Base-by-base conservation (phyloP, 2,797 vertebrate species). In the Bradypodion pumilum region DNA sequence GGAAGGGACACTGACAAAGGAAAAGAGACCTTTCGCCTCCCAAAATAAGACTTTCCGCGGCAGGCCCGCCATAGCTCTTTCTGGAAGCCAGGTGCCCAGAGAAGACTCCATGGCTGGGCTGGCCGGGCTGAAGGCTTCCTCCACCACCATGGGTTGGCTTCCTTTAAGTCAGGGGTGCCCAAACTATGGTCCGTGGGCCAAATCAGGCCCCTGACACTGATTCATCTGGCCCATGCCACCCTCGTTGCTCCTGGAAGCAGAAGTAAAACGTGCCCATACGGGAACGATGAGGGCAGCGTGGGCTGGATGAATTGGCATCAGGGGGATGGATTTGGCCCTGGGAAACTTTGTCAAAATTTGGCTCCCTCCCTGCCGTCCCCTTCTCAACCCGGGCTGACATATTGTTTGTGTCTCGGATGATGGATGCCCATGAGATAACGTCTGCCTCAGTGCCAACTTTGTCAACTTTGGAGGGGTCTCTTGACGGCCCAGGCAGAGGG, bases 291-390 rank as follows among this genome's bases (percentile, higher is more conserved):
- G n/a, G n/a, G n/a, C n/a, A n/a, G n/a, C n/a, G n/a, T n/a, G n/a
- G n/a, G n/a, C n/a, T n/a, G n/a, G n/a, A n/a, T n/a, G n/a, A n/a
- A n/a, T n/a, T n/a, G n/a, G n/a, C n/a, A n/a, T n/a, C n/a, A n/a
- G n/a, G n/a, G n/a, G 52, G 35, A 21, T 25, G 52, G 23, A 2
- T 29, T 40, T n/a, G n/a, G n/a, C n/a, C n/a, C n/a, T n/a, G 5
- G 78, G 59, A 79, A 78, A 72, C 69, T 89, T 82, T 78, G 16
- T 12, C 49, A 78, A 74, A 25, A 29, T 42, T 12, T 29, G 44
- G 89, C 82, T 66, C 59, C 5, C 37, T 78, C 74, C 83, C 65
- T 63, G 65, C 23, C 7, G 60, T 75, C 63, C 40, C 32, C 35
- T 82, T 49, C 76, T 52, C 3, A 0, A 5, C 74, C 65, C 44